Evolutionary conservation across 2,113 vertebrate genomes (phyloP), one percentile per base, ranked within the genome.

Genomic region (Crypturellus undulatus): DNA sequence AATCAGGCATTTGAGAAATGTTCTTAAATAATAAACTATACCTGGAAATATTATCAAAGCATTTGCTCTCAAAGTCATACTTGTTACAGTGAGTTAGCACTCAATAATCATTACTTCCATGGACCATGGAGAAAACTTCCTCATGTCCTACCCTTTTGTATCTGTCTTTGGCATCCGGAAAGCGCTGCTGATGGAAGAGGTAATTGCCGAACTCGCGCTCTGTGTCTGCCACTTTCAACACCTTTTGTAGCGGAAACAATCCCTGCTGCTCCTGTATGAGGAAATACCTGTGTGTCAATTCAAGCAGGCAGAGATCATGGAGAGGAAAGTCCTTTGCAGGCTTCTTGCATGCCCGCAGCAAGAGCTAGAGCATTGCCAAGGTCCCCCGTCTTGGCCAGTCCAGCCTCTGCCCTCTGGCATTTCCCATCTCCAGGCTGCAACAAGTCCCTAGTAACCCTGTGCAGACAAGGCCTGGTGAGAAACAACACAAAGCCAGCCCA

Each of bases 161-260:
- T 83, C 97, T 97, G 70, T 98, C 96, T 96, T 98, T 99, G 91
- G 99, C 99, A 47, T 97, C 92, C 45, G 88, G 42, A 12, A 98
- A 99, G 40, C 79, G 76, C 24, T 86, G 97, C 77, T 98, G 98
- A 10, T 92, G 97, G 97, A 99, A 99, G 82, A 98, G 98, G 87
- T 98, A 98, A 97, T 99, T 99, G 76, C 99, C 99, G 92, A 99
- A 99, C 92, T 97, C 96, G 47, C 98, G 98, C 63, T 99, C 97
- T 0, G 98, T 98, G 42, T 96, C 91, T 67, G 98, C 98, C 69
- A 99, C 98, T 45, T 98, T 97, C 42, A 99, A 91, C 87, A 99
- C 91, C 32, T 97, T 98, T 54, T 98, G 89, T 30, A 99, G 93
- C 2, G 98, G 98, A 91, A 97, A 93, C 0, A 36, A n/a, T 32